These are phyloP conservation scores for Tetranychus piercei DNA, from an alignment of 2,888 invertebrate genomes.

Conservation along the genomic window DNA sequence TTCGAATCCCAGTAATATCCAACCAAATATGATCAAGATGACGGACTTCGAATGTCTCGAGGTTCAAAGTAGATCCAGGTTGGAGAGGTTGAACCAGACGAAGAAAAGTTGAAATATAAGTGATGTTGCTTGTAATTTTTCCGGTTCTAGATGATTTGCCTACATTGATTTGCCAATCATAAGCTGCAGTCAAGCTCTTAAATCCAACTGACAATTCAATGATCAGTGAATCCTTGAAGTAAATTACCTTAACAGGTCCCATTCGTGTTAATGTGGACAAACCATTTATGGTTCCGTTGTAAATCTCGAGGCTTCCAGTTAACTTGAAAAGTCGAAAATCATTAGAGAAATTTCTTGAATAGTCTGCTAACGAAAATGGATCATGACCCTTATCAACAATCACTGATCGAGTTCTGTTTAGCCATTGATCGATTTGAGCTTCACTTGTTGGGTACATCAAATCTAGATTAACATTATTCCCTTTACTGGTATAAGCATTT, in stretches of 20 bases:
- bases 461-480: neutral
- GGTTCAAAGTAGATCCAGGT: conserved; percentile 20
- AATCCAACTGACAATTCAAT: conserved; percentile 28
- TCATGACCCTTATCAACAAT: conserved; percentile 49
- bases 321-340: conserved; percentile 24
- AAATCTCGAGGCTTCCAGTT: conserved; percentile 45
- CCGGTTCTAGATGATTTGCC: conserved; percentile 23
- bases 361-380: conserved; percentile 47
- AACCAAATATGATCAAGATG: conserved; percentile 29
- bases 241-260: conserved; percentile 26
- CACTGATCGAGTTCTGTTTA: conserved; percentile 48
- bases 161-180: conserved; percentile 24
- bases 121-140: neutral
- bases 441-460: neutral
- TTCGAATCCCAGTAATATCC: conserved; percentile 54
- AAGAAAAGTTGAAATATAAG: neutral
- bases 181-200: conserved; percentile 26
- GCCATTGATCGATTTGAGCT: conserved; percentile 45
- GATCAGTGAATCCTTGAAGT: conserved; percentile 23
- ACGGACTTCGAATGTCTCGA: conserved; percentile 28
- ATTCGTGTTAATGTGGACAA: conserved; percentile 52
- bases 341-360: conserved; percentile 23
- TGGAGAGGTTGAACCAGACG: conserved; percentile 12
- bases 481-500: conserved; percentile 41
- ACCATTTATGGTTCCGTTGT: conserved; percentile 58